Evolutionary conservation across 2,113 vertebrate species (phyloP), one percentile per base, ranked within the genome.

Genomic region (Boleophthalmus pectinirostris): DNA sequence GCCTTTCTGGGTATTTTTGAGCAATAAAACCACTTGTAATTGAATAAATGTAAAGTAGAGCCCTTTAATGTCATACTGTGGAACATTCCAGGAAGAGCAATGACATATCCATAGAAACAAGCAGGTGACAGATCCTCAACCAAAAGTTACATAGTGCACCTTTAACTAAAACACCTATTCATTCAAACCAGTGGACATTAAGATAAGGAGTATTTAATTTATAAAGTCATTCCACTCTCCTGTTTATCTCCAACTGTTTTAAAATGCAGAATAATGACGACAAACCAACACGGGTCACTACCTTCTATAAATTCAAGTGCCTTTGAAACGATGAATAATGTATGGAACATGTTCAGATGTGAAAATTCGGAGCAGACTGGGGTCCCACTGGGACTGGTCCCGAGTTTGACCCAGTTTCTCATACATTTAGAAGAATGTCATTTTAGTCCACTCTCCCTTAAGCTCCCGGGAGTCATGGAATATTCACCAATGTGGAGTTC

Each of bases 401-500:
- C 75, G 68, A 33, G 57, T 72, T 70, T 77, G 73, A 75, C 79
- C 81, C 79, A 77, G 13, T 83, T 88, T 77, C 73, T 45, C 49
- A 29, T 18, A 29, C 70, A 68, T 70, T 85, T 68, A 80, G 18
- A 15, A 74, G 38, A 24, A 70, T 72, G 73, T 75, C 49, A 49
- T n/a, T 74, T 57, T 54, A 74, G 65, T 75, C 38, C 35, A 68
- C 1, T 7, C 66, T 78, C 77, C 68, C 23, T 21, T 18, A 18
- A 49, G 15, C 75, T 64, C 78, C 66, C 11, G 63, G 74, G 72
- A 70, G 15, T 35, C 76, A 84, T 82, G 49, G 72, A 83, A 87
- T 76, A 88, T 89, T 89, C 56, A 80, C 29, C 88, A 79, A 79
- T 72, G 80, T 54, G 13, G 65, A 79, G 73, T 79, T 89, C 23